Evolutionary conservation across 2,113 vertebrate genomes (phyloP), one percentile per base, ranked within the genome.

Genomic region (Anarrhichthys ocellatus): DNA sequence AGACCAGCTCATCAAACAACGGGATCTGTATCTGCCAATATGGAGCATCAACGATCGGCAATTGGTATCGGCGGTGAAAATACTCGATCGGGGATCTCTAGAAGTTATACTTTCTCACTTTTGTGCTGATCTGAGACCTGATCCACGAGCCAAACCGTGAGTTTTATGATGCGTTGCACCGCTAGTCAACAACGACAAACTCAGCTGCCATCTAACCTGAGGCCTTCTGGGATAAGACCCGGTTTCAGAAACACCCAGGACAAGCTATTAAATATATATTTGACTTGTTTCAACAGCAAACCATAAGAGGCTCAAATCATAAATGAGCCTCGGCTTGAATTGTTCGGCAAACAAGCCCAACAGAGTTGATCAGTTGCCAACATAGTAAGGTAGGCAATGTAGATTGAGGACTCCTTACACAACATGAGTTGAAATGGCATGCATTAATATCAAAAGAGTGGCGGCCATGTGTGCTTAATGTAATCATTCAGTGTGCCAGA

Each of bases 401-500:
- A 58, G 32, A 54, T 27, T 4, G 75, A 24, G 32, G 34, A 29
- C 22, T 40, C 59, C 32, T 40, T 9, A 76, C 2, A 64, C 11
- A 64, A 52, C 29, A 42, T 8, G 36, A 52, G 34, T 24, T 50
- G 40, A 24, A 46, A 81, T 73, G 14, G 24, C n/a, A 36, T 74
- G 27, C 34, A 32, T 59, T n/a, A 56, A 50, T 38, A 81, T 77
- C 18, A 46, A 22, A 46, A 52, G 52, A 63, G 61, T 61, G 40
- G 59, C 2, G 34, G 18, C 40, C 58, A 56, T 73, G 73, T 74
- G 4, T 1, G 29, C 72, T 81, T 65, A 83, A 40, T 81, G 68
- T 75, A 66, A 73, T 83, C 71, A 85, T 74, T 87, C 75, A 73
- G 71, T 42, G 68, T 48, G 74, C 75, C 77, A 76, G 36, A 68